A percentile compares a stretch with the other conserved stretches of the same genome.
Evolutionary conservation across 2,888 invertebrate genomes (phyloP).

Genomic region (Neria commutata): DNA sequence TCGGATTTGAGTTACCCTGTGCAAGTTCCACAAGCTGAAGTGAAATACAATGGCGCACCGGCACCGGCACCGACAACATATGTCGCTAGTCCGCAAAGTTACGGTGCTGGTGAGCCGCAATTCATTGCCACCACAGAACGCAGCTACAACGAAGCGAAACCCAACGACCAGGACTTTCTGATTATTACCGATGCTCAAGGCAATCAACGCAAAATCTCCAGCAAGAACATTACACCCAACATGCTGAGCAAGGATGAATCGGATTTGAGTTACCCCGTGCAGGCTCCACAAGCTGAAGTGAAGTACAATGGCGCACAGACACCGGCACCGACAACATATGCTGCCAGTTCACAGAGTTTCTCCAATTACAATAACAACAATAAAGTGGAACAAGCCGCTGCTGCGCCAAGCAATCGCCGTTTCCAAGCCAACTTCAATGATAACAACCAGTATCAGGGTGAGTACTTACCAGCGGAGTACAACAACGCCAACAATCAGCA

Average conservation of each 20-base stretch:
- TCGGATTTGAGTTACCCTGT: too few species aligned
- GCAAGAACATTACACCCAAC: slow-evolving; percentile 45
- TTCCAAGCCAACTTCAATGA: slow-evolving; percentile 44
- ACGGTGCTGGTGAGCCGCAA: slow-evolving; percentile 22
- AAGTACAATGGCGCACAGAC: slow-evolving; percentile 35
- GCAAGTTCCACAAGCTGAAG: too few species aligned
- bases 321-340: slow-evolving; percentile 6
- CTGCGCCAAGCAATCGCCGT: slow-evolving; percentile 17
- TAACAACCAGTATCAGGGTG: slow-evolving; percentile 39
- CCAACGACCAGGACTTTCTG: background rate
- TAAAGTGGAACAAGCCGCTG: slow-evolving; percentile 6
- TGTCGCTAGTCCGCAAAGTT: slow-evolving; percentile 40
- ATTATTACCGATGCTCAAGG: slow-evolving; percentile 45
- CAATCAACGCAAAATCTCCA: slow-evolving; percentile 43
- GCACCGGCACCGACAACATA: slow-evolving; percentile 41
- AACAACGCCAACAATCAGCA: slow-evolving; percentile 38
- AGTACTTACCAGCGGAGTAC: slow-evolving; percentile 47
- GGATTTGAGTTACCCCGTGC: slow-evolving; percentile 31
- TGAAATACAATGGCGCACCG: too few species aligned
- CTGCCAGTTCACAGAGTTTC: slow-evolving; percentile 17
- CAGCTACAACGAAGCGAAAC: slow-evolving; percentile 29
- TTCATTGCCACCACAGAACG: slow-evolving; percentile 25
- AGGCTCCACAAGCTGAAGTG: slow-evolving; percentile 28
- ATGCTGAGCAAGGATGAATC: slow-evolving; percentile 47
- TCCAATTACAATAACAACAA: slow-evolving; percentile 16